Conservation (phyloP, 2,113 vertebrate species). For the Oxygymnocypris stewartii region DNA sequence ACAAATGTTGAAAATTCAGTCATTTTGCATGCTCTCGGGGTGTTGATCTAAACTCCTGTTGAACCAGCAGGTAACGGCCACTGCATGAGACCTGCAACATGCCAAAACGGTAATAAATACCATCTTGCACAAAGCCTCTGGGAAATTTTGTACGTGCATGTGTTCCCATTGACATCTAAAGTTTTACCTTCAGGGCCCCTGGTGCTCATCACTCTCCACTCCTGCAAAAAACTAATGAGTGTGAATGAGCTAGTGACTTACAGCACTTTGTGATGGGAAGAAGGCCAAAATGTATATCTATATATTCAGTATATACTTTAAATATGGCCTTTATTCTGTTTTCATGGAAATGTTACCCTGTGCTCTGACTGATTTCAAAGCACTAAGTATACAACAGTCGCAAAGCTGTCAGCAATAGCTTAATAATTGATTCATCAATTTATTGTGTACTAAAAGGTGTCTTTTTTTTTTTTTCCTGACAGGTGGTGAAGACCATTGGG, state of each 20-base stretch:
- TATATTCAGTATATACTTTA: background rate
- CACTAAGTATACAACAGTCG: background rate
- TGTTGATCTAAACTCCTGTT: background rate
- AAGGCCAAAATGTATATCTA: background rate
- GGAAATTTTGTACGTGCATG: background rate
- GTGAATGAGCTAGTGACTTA: background rate
- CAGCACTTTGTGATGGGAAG: background rate
- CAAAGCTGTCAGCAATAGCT: background rate
- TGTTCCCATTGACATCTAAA: background rate
- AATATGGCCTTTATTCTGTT: background rate
- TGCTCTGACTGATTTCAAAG: background rate
- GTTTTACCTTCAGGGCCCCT: background rate
- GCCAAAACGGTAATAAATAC: background rate
- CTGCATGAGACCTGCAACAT: background rate
- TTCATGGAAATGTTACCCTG: background rate
- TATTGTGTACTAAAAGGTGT: constrained; percentile 8
- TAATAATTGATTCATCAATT: constrained; percentile 1
- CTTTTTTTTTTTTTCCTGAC: constrained; percentile 34
- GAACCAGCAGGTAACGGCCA: background rate
- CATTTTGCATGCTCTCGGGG: background rate
- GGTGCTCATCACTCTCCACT: background rate
- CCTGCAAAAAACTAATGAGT: background rate
- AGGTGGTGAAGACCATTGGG: constrained; percentile 97
- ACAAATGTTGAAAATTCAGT: background rate
- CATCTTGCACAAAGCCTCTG: background rate